Conservation (phyloP, 2,797 vertebrate species). For the Brotula barbata region DNA sequence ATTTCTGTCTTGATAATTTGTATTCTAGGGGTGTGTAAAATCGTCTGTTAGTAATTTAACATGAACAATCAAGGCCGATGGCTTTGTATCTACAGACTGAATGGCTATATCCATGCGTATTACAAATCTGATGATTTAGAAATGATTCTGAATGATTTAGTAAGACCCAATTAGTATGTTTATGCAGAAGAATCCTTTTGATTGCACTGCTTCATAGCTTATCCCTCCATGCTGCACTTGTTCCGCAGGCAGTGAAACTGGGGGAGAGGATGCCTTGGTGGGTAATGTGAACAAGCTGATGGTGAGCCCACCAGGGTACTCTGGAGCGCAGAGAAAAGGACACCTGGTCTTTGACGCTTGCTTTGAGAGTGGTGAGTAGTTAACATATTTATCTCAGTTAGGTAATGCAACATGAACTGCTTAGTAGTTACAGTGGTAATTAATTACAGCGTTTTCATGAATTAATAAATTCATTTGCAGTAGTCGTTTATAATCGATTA, state of each 20-base stretch:
- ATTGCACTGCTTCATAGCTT: neutral
- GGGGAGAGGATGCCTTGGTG: conserved; percentile 87
- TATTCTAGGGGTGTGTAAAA: neutral
- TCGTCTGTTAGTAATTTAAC: neutral
- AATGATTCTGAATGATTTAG: no score
- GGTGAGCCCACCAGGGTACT: conserved; percentile 85
- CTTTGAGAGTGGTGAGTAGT: conserved; percentile 96
- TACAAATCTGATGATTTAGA: neutral
- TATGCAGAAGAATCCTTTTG: neutral
- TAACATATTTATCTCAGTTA: no score
- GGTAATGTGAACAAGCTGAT: conserved; percentile 91
- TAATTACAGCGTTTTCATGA: no score
- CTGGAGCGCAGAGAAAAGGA: conserved; percentile 86
- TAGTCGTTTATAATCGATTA: no score
- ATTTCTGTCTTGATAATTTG: neutral
- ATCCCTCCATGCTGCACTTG: conserved; percentile 18
- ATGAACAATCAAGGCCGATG: neutral
- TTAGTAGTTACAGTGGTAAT: neutral
- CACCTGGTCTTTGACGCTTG: conserved; percentile 96
- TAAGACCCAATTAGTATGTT: neutral
- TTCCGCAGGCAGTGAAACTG: conserved; percentile 82
- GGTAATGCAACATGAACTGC: neutral
- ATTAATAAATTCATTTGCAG: no score
- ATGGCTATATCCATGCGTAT: neutral
- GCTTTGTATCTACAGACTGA: neutral